Conservation (phyloP, 2,113 vertebrate genomes). For the western clawed frog (Xenopus tropicalis) region UCB_Xtro_10.0 CM004447.2:123003501-123004000, state of each 20-base stretch:
- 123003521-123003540: not conserved
- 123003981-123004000: too few species aligned
- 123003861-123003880: too few species aligned
- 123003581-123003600: not conserved
- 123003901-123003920: too few species aligned
- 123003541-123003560: not conserved
- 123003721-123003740: conserved; percentile 6
- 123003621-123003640: not conserved
- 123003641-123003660: not conserved
- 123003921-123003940: too few species aligned
- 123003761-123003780: not conserved
- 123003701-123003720: not conserved
- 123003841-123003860: too few species aligned
- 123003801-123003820: too few species aligned
- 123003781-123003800: too few species aligned
- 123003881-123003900: too few species aligned
- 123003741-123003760: not conserved
- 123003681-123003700: not conserved
- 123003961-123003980: too few species aligned
- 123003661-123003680: not conserved
- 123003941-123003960: too few species aligned
- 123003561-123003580: not conserved
- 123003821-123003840: too few species aligned
- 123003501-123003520: too few species aligned
- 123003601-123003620: not conserved